These are phyloP conservation scores for Pelecanus crispus DNA, from an alignment of 2,113 vertebrate species.

Conservation along the genomic window DNA sequence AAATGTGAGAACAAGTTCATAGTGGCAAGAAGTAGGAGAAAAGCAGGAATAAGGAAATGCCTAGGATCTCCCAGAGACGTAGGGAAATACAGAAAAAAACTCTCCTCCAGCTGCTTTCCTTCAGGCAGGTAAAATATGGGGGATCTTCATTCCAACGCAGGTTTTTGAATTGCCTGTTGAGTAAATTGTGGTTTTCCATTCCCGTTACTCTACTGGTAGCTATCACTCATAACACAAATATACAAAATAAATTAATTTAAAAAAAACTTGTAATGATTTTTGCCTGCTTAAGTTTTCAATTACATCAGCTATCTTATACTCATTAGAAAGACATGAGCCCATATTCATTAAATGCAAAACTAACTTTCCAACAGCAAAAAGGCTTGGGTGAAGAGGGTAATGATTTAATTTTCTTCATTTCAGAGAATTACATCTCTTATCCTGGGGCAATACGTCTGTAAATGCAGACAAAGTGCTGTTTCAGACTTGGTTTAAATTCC, in stretches of 20 bases:
- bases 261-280: slow-evolving; percentile 5
- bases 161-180: neutral
- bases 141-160: neutral
- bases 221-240: slow-evolving; percentile 48
- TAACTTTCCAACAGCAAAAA: slow-evolving; percentile 62
- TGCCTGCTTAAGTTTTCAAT: slow-evolving; percentile 60
- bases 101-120: neutral
- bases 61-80: neutral
- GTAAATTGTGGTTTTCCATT: neutral
- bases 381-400: slow-evolving; percentile 65
- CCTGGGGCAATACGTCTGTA: slow-evolving; percentile 63
- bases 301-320: slow-evolving; percentile 54
- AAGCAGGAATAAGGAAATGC: neutral
- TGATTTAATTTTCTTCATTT: slow-evolving; percentile 69
- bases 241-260: slow-evolving; percentile 41
- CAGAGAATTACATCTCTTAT: slow-evolving; percentile 62
- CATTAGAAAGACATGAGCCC: slow-evolving; percentile 56
- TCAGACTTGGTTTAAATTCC: slow-evolving; percentile 54
- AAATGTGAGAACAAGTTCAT: neutral
- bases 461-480: slow-evolving; percentile 61
- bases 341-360: slow-evolving; percentile 65
- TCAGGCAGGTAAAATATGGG: neutral
- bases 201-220: neutral
- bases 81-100: neutral
- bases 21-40: neutral